Base-by-base conservation (phyloP, 2,797 vertebrate genomes). In the Dendrocincla tyrannina region DNA sequence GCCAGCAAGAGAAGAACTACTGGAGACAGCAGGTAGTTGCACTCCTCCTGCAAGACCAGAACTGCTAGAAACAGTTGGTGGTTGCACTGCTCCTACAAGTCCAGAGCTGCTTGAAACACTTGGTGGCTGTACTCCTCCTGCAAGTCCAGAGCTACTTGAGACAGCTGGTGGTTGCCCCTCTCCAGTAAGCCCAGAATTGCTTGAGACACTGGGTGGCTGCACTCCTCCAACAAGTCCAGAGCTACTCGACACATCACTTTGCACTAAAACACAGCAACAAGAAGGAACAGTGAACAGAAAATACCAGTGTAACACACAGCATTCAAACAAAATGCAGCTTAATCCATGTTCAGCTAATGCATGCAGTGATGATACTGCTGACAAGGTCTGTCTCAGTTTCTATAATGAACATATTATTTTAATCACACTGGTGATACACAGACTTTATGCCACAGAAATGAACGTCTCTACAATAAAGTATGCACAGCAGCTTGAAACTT, bases 131-230 rank as follows among this genome's bases (percentile, higher is more conserved):
- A 98, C 80, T 93, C 93, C 97, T 1, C 82, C 96, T 89, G 95
- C 76, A 90, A 97, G 98, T 96, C 99, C 99, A 96, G 98, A 96
- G 81, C 98, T 99, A 85, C 98, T 99, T 83, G 97, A 98, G 70
- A 98, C 96, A 78, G 81, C 92, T 33, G 98, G 96, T 78, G 98
- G 96, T 9, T 97, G 97, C 13, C 97, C 95, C 79, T 97, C 98
- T 78, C 92, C 97, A 67, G 97, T 22, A 96, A 98, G 97, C 32
- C 95, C 98, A 88, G 98, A 97, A 96, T 41, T 97, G 85, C 91
- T 96, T 53, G 98, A 97, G 90, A 97, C 92, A 13, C 49, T 97
- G 72, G 98, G 67, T 78, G 97, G 97, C 12, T 97, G 97, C 74
- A 97, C 93, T 91, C 97, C 98, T 92, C 98, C 97, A 90, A 95